A percentile compares a stretch with the other conserved stretches of the same genome.
These are phyloP conservation scores for Selene dorsalis DNA, from an alignment of 2,797 vertebrate species.

Conservation along the genomic window DNA sequence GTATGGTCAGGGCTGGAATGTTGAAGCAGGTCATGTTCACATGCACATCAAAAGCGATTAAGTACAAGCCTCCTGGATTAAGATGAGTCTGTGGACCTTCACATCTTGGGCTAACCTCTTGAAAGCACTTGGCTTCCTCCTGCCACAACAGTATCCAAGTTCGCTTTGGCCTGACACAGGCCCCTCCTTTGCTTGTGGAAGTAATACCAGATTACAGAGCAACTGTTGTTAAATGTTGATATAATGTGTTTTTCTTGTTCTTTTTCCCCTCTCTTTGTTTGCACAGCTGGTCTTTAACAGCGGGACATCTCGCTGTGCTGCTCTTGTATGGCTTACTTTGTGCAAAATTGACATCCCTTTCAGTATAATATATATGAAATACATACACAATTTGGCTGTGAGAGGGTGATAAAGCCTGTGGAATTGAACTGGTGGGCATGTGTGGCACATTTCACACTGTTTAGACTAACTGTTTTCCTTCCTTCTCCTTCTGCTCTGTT, in stretches of 20 bases:
- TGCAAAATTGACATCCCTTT: constrained; percentile 83
- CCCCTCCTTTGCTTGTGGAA: constrained; percentile 84
- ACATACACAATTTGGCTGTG: constrained; percentile 63
- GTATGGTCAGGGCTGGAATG: constrained; percentile 70
- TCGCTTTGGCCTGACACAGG: constrained; percentile 78
- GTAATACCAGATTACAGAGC: constrained; percentile 89
- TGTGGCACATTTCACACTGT: constrained; percentile 29
- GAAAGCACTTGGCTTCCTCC: constrained; percentile 79
- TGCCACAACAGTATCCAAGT: constrained; percentile 82
- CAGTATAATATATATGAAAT: constrained; percentile 80
- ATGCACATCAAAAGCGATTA: constrained; percentile 84
- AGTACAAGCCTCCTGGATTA: constrained; percentile 78
- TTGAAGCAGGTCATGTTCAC: constrained; percentile 77
- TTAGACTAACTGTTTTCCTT: constrained; percentile 26
- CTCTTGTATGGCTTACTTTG: constrained; percentile 79
- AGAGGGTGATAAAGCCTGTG: constrained; percentile 41
- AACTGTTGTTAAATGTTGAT: constrained; percentile 89
- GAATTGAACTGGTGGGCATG: constrained; percentile 29
- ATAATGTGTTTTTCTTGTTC: constrained; percentile 86
- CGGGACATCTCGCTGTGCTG: constrained; percentile 78
- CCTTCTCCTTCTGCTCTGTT: constrained; percentile 23
- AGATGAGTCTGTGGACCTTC: constrained; percentile 78
- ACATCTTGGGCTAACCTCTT: constrained; percentile 78
- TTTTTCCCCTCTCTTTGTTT: constrained; percentile 80
- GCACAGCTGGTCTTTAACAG: constrained; percentile 86